Conservation (phyloP, 2,113 vertebrate species). For the Struthidea cinerea region DNA sequence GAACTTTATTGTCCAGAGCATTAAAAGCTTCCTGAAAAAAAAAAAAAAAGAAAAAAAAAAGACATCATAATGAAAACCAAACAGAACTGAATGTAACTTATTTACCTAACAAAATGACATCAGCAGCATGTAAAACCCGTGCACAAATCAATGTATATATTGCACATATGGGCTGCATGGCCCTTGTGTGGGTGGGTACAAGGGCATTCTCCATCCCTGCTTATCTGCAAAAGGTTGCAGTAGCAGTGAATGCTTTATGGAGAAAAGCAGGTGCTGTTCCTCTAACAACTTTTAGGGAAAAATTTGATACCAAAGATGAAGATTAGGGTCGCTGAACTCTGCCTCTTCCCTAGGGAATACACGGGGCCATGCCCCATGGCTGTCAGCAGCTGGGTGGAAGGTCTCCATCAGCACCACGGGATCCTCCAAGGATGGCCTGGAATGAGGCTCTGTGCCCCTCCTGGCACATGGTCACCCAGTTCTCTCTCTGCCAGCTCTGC, state of each 20-base stretch:
- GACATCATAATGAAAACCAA: neutral
- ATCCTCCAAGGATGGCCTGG: neutral
- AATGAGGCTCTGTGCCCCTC: neutral
- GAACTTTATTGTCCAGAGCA: slow-evolving; percentile 75
- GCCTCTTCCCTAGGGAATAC: neutral
- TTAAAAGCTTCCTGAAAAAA: slow-evolving; percentile 76
- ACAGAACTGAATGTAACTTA: neutral
- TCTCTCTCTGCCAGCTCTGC: neutral
- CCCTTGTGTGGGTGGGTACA: neutral
- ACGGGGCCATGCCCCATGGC: rapidly evolving
- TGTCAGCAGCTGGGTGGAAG: neutral
- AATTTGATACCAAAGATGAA: neutral
- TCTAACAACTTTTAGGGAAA: neutral
- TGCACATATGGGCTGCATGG: neutral
- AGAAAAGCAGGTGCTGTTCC: neutral
- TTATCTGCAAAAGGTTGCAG: neutral
- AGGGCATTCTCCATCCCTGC: neutral
- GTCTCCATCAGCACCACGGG: neutral
- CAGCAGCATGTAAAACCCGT: neutral
- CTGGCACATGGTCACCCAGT: rapidly evolving
- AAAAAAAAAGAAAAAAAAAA: neutral
- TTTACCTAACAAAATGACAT: neutral
- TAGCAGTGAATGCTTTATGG: neutral
- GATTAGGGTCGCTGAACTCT: neutral
- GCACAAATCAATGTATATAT: neutral